Percentiles rank a stretch among this genome's conserved stretches.
These are phyloP conservation scores for Seladonia tumulorum DNA, from an alignment of 2,888 invertebrate genomes.

Conservation along the genomic window DNA sequence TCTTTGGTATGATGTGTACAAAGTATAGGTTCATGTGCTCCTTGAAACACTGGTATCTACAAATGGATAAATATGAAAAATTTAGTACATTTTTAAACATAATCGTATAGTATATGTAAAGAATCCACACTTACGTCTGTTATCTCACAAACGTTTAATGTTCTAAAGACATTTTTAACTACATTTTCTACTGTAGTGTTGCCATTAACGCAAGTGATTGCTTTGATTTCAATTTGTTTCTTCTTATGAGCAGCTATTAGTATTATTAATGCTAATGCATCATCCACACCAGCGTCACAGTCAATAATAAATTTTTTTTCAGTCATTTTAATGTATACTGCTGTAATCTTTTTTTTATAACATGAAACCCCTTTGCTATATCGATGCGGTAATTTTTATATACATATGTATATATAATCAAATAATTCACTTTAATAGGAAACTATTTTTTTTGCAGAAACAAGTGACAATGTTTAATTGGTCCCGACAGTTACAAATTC, in stretches of 20 bases:
- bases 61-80: slow-evolving; percentile 4
- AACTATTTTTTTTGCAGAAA: neutral
- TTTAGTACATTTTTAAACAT: slow-evolving; percentile 13
- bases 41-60: slow-evolving; percentile 90
- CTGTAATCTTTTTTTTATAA: neutral
- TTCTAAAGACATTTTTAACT: slow-evolving; percentile 88
- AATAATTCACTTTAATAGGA: neutral
- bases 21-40: slow-evolving; percentile 86
- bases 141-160: slow-evolving; percentile 86
- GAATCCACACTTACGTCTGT: slow-evolving; percentile 86
- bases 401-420: neutral
- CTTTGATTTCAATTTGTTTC: slow-evolving; percentile 86
- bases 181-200: slow-evolving; percentile 90
- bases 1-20: slow-evolving; percentile 79
- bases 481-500: neutral
- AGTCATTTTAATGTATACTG: slow-evolving; percentile 57
- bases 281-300: slow-evolving; percentile 88
- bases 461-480: neutral
- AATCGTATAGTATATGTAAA: slow-evolving; percentile 41
- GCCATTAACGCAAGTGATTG: slow-evolving; percentile 91
- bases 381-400: neutral
- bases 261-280: slow-evolving; percentile 87
- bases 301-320: slow-evolving; percentile 85
- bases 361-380: neutral
- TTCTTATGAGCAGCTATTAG: slow-evolving; percentile 85